These are phyloP conservation scores for Aplocera efformata DNA, from an alignment of 2,888 invertebrate genomes.

Conservation along the genomic window DNA sequence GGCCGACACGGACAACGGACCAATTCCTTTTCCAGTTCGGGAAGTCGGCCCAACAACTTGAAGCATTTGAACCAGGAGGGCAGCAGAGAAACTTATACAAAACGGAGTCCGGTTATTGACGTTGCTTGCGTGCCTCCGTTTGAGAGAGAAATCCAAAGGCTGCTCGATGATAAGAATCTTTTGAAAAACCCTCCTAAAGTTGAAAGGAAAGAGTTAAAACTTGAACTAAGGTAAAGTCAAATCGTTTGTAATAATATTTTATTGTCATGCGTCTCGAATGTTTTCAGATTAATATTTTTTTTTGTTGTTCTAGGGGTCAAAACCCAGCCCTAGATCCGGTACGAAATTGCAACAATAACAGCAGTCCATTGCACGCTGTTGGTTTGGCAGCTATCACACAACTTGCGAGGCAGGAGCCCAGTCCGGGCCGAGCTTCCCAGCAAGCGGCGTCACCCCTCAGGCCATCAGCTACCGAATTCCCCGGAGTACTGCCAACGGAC, in stretches of 20 bases:
- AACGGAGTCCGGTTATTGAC: constrained; percentile 68
- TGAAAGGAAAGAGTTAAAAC: constrained; percentile 81
- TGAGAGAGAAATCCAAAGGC: constrained; percentile 89
- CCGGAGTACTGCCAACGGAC: constrained; percentile 73
- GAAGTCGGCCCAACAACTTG: constrained; percentile 74
- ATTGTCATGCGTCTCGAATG: not conserved
- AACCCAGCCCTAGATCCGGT: constrained; percentile 68
- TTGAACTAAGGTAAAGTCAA: constrained; percentile 70
- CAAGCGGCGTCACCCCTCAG: constrained; percentile 36
- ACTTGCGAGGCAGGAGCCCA: constrained; percentile 82
- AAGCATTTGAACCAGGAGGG: constrained; percentile 75
- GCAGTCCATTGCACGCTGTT: constrained; percentile 84
- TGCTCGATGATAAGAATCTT: constrained; percentile 86
- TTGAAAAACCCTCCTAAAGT: constrained; percentile 82
- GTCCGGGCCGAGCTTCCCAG: constrained; percentile 43
- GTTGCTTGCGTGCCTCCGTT: constrained; percentile 83
- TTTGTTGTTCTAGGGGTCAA: constrained; percentile 42
- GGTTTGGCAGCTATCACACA: constrained; percentile 89
- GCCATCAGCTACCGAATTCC: constrained; percentile 57
- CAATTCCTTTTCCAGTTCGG: constrained; percentile 77
- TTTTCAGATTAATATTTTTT: no score
- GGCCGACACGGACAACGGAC: constrained; percentile 60
- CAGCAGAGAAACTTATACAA: constrained; percentile 67
- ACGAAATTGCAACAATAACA: constrained; percentile 77
- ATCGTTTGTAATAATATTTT: not conserved